Percentiles rank a stretch among this genome's conserved stretches.
Evolutionary conservation across 2,113 vertebrate genomes (phyloP).

Genomic region (Heteronetta atricapilla): DNA sequence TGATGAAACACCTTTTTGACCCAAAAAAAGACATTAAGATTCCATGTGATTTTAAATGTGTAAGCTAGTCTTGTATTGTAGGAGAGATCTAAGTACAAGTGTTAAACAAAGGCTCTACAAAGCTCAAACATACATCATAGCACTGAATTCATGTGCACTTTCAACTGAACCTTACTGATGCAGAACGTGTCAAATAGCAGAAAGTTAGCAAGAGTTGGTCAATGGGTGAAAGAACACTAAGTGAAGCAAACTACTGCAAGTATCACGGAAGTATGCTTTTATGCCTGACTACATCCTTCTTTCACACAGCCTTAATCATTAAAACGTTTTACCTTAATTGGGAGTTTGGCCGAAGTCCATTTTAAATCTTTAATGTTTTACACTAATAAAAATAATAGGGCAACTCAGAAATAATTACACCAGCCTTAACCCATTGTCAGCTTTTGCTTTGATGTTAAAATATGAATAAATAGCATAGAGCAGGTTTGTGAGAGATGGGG

Average conservation of each 20-base stretch:
- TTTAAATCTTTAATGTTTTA: background rate
- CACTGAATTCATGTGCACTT: rapidly evolving
- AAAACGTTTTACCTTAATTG: background rate
- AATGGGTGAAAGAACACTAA: background rate
- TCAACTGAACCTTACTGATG: background rate
- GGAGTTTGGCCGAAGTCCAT: background rate
- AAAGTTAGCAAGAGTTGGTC: background rate
- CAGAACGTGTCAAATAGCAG: background rate
- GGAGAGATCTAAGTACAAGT: background rate
- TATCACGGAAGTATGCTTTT: background rate
- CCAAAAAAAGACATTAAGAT: background rate
- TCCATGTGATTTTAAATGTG: background rate
- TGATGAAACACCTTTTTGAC: background rate
- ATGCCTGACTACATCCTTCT: background rate
- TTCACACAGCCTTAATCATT: background rate
- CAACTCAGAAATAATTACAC: background rate
- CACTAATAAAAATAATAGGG: background rate
- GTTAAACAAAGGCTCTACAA: background rate
- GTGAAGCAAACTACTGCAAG: background rate
- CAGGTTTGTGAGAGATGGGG: background rate
- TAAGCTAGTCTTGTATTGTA: background rate
- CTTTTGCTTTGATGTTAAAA: background rate
- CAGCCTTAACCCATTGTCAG: rapidly evolving
- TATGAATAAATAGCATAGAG: background rate
- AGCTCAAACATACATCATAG: rapidly evolving